Evolutionary conservation across 2,888 invertebrate genomes (phyloP), one percentile per base, ranked within the genome.

Genomic region (Marronus borbonicus): DNA sequence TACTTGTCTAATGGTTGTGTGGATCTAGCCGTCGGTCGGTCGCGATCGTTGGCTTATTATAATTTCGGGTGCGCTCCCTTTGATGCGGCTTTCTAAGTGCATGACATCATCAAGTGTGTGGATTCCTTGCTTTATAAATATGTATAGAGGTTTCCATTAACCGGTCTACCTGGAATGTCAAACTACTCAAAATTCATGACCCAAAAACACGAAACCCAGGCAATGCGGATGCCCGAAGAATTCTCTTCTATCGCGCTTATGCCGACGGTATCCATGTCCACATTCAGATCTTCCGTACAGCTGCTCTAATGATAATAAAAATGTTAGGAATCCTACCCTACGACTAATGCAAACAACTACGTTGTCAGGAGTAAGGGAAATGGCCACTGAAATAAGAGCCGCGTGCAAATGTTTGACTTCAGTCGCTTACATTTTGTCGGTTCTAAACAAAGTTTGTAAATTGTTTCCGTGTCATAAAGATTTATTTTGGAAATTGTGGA

Each of bases 71-170:
- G 58, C 72, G 60, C 44, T 55, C 24, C 7, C 72, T 74, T 74
- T 74, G 72, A 74, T 49, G 44, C 60, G 24, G 20, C 14, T 44
- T 24, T 74, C 72, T 74, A 74, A 74, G 72, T 74, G 72, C 72
- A 74, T 60, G 60, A 74, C 60, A 62, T 74, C 72, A 74, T 60
- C 72, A 60, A 74, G 60, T 74, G 60, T 62, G 72, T 60, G 72
- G 60, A 74, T 60, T 60, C 72, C 72, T 74, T 60, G 49, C 77
- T 69, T 62, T 69, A 77, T 77, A 77, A 77, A 77, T 77, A 77
- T 77, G 77, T 69, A 77, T 77, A 70, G 77, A 64, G 77, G 72
- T 78, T 78, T 78, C 77, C 77, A 78, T 78, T 78, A 78, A 78
- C 77, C 72, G 65, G 50, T 65, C 77, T 72, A 78, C 77, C 77